Base-by-base conservation (phyloP, 2,797 vertebrate species). In the Neomorphus geoffroyi region DNA sequence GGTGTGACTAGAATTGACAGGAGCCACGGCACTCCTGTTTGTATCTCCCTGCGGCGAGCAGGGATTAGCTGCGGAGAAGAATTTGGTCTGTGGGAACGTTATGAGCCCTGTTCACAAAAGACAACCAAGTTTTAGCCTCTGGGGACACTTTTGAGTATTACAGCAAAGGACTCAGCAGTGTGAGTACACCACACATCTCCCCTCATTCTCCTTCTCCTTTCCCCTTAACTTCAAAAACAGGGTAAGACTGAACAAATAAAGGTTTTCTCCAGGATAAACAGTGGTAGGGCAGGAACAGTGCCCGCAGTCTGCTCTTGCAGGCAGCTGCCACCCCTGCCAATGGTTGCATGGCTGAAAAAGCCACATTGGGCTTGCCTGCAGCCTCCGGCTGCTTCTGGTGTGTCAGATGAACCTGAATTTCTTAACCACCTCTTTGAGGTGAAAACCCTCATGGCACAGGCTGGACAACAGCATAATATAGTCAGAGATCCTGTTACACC, bases 401-500 rank as follows among this genome's bases (percentile, higher is more conserved):
- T 4, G 17, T 22, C 15, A 11, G 57, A 57, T 7, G 26, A 41
- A 62, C 15, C 24, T 66, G 35, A 30, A 41, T 23, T 46, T 53
- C 66, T 62, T 43, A 82, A 86, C 27, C 71, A 61, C 35, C 7
- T 39, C 54, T 37, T 13, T 30, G 51, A 85, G 61, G 50, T 67
- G 54, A 90, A 92, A 90, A 24, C 45, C 18, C 12, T 86, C 45
- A 19, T 26, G 11, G 32, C 79, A 90, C 13, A 62, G 51, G 24
- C 70, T 61, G 58, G 41, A 84, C 80, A 72, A 83, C 8, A 48
- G 13, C 75, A 21, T 46, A 50, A 74, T 13, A n/a, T 6, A 90
- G 48, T 58, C 57, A 61, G 69, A 91, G 88, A 80, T 74, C 50
- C 50, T 78, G 61, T 91, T 94, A 88, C 77, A 86, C 2, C 64